These are phyloP conservation scores for Aleiodes testaceus DNA, from an alignment of 2,888 invertebrate species.

Conservation along the genomic window DNA sequence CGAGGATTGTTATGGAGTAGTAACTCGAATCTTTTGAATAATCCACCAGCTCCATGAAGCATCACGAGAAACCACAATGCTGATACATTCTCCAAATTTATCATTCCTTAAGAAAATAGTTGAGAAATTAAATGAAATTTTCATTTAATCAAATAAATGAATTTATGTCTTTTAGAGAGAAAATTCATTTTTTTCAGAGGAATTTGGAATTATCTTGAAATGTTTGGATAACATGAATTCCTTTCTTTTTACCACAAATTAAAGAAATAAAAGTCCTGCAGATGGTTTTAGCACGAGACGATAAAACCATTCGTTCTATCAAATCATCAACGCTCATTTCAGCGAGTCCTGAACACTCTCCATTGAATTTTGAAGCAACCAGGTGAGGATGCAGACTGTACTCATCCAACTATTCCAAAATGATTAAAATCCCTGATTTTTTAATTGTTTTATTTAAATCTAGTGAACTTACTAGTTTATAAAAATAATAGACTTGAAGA, in stretches of 20 bases:
- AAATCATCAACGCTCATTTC: constrained; percentile 55
- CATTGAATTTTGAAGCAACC: constrained; percentile 35
- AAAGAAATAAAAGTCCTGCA: constrained; percentile 56
- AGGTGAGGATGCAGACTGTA: constrained; percentile 42
- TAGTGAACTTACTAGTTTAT: constrained; percentile 52
- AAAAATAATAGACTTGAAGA: constrained; percentile 58
- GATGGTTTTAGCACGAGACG: constrained; percentile 52
- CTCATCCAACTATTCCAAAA: constrained; percentile 41
- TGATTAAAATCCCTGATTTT: not conserved
- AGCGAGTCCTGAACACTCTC: constrained; percentile 50
- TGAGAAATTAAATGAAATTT: not conserved
- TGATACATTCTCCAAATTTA: constrained; percentile 55
- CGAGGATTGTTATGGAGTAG: constrained; percentile 53
- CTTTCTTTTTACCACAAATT: constrained; percentile 56
- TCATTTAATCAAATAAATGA: no score
- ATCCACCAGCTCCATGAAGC: constrained; percentile 58
- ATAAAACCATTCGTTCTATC: constrained; percentile 47
- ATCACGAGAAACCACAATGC: constrained; percentile 59
- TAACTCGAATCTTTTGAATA: constrained; percentile 56
- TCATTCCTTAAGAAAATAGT: constrained; percentile 45
- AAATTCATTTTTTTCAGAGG: no score
- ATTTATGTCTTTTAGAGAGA: no score
- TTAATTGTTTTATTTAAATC: not conserved
- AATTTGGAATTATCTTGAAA: not conserved
- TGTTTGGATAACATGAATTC: not conserved